Evolutionary conservation across 2,797 vertebrate species (phyloP).

Genomic region (Takifugu rubripes): DNA sequence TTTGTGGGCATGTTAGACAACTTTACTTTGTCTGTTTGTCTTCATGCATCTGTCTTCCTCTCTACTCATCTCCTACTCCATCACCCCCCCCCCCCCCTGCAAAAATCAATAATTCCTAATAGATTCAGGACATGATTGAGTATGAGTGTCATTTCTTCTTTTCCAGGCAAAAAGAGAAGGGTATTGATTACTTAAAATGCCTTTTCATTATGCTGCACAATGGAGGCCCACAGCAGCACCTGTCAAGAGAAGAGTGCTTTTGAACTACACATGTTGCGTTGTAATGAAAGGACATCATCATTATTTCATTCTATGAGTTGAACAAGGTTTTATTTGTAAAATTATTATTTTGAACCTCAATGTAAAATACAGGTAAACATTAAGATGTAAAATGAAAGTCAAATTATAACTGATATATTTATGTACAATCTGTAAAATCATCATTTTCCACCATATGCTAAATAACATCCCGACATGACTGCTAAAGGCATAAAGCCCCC

Average conservation of each 20-base stretch:
- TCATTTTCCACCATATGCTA: not conserved
- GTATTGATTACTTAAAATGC: conserved; percentile 74
- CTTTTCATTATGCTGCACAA: conserved; percentile 66
- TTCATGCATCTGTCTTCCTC: conserved; percentile 2
- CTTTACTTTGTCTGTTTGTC: conserved; percentile 1
- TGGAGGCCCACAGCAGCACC: conserved; percentile 18
- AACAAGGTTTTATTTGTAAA: too few species aligned
- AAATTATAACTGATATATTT: too few species aligned
- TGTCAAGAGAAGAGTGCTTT: conserved; percentile 25
- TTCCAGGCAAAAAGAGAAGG: conserved; percentile 50
- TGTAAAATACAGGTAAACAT: too few species aligned
- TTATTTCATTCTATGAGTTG: too few species aligned
- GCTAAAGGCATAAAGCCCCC: not conserved
- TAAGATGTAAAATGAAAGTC: too few species aligned
- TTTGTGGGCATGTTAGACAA: conserved; percentile 25
- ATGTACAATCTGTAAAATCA: not conserved
- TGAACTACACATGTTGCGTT: too few species aligned
- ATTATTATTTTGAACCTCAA: too few species aligned
- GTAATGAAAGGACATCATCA: too few species aligned
- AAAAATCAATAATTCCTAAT: conserved; percentile 76
- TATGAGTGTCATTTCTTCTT: conserved; percentile 59
- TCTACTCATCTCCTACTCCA: conserved; percentile 13
- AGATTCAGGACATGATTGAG: conserved; percentile 73
- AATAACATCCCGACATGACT: not conserved
- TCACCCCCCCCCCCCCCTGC: conserved; percentile 28